Evolutionary conservation across 2,888 invertebrate genomes (phyloP), one percentile per base, ranked within the genome.

Genomic region (Silvanus unidentatus): DNA sequence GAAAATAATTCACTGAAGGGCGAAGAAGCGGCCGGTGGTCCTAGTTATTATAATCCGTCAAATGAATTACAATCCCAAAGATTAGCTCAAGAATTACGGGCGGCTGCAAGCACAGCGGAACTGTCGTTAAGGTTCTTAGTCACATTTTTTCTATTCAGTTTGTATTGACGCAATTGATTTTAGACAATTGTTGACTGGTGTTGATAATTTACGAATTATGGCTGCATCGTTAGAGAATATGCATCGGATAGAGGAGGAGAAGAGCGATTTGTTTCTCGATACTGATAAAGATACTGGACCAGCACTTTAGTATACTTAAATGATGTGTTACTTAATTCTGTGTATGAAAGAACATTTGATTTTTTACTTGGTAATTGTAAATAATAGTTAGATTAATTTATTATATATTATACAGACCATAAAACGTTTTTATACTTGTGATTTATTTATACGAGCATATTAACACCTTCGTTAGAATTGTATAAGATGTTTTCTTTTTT

Each of bases 161-260:
- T 22, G 3, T 22, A 22, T 22, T 22, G 8, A 22, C 3, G 3
- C 8, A 5, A 22, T 5, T 5, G 3, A 22, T 22, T 22, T 8
- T 8, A 83, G 83, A 62, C 82, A 83, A 75, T 66, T 84, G 50
- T 71, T 84, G 58, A 75, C 74, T 47, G 84, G 84, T 37, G 82
- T 84, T 41, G 81, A 80, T 57, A 83, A 82, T 68, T 70, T 84
- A 47, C 73, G 82, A 57, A 74, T 79, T 58, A 75, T 84, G 67
- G 83, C 84, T 13, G 75, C 80, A 30, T 73, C 78, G 29, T 68
- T 84, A 54, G 82, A 84, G 59, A 79, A 76, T 57, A 69, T 77
- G 63, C 75, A 78, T 61, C 72, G 75, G 55, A 74, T 75, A 65
- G 75, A 76, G 55, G 76, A 76, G 54, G 69, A 72, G 57, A 72